Evolutionary conservation across 2,113 vertebrate species (phyloP).

Genomic region (Phyllopteryx taeniolatus): DNA sequence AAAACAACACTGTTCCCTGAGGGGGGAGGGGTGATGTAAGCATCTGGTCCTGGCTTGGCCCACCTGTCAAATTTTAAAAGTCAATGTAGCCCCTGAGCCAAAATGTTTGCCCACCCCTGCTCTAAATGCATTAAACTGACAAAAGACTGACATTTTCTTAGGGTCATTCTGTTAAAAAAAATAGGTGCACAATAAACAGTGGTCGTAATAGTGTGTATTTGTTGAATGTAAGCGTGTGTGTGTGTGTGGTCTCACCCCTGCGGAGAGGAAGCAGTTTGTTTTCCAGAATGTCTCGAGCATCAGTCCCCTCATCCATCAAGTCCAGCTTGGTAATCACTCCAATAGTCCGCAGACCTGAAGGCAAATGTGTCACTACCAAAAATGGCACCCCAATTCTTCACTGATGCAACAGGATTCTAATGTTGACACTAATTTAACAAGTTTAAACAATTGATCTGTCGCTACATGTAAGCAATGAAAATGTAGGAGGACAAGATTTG

Average conservation of each 20-base stretch:
- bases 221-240: background rate
- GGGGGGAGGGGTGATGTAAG: too few relatives aligned
- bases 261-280: conserved; percentile 92
- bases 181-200: background rate
- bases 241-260: conserved; percentile 72
- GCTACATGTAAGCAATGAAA: background rate
- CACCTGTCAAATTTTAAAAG: too few relatives aligned
- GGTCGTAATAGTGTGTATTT: background rate
- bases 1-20: too few relatives aligned
- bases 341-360: conserved; percentile 86
- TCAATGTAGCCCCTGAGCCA: too few relatives aligned
- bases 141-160: background rate
- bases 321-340: conserved; percentile 97
- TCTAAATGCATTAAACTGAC: background rate
- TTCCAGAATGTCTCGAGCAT: conserved; percentile 90
- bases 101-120: too few relatives aligned
- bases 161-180: background rate
- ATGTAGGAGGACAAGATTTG: background rate
- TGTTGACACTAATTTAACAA: background rate
- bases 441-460: background rate
- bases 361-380: background rate
- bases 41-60: too few relatives aligned
- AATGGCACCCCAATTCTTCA: background rate
- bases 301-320: conserved; percentile 95
- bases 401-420: background rate